phyloP scores from a whole-genome alignment of 1,140 invertebrate species.

The Formica selysi region DNA sequence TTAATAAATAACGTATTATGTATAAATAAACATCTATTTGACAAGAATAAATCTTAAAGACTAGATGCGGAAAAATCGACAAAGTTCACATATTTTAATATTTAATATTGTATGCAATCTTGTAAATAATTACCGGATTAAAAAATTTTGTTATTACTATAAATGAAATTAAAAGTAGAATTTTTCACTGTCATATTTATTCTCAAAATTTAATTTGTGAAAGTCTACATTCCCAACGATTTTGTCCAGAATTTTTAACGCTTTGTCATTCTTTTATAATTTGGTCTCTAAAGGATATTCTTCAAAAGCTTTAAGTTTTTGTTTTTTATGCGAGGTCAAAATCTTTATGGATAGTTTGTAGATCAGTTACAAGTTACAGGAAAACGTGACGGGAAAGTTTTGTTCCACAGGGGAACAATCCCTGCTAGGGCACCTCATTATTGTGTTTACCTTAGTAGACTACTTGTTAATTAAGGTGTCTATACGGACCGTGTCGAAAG shows the following conservation, averaged over 20 bases:
- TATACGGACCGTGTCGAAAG: constrained; percentile 61
- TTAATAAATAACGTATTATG: not conserved
- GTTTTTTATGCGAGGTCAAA: not conserved
- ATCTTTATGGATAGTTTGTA: not conserved
- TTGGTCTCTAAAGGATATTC: not conserved
- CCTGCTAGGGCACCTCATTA: not conserved
- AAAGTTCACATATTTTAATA: not conserved
- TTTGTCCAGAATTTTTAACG: not conserved
- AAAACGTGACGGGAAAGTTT: not conserved
- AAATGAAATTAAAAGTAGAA: not conserved
- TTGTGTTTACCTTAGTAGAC: not conserved
- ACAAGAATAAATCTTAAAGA: not conserved
- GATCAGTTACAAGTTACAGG: constrained; percentile 1
- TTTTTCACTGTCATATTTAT: not conserved
- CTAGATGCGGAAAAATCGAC: not conserved
- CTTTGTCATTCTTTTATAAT: not conserved
- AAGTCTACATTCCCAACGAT: not conserved
- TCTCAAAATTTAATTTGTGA: not conserved
- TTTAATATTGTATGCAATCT: constrained; percentile 2
- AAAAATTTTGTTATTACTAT: not conserved
- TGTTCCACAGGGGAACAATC: not conserved
- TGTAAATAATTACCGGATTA: not conserved
- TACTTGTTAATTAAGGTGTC: constrained; percentile 64
- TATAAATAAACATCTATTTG: not conserved
- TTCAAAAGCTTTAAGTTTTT: not conserved